These are phyloP conservation scores for Himalopsyche kuldschensis DNA, from an alignment of 2,888 invertebrate genomes.

Conservation along the genomic window DNA sequence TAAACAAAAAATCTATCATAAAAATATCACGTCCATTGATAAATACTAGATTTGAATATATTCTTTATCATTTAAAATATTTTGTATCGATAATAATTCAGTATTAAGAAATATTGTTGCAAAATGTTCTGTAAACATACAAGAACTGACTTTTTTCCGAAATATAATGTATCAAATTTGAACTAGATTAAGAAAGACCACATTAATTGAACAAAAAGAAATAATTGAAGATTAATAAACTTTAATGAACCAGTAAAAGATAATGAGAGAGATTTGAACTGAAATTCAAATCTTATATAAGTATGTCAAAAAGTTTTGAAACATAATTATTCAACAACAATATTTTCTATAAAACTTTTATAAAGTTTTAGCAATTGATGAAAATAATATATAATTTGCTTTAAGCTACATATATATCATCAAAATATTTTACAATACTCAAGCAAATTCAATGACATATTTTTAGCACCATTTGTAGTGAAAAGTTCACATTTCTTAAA, in stretches of 20 bases:
- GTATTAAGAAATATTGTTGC: too few species aligned
- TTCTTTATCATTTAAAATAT: background rate
- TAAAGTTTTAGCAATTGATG: background rate
- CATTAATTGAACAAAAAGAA: too few species aligned
- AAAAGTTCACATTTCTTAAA: background rate
- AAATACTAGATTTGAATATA: background rate
- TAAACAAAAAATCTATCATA: background rate
- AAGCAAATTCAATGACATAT: background rate
- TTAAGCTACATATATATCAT: background rate
- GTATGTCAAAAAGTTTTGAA: background rate
- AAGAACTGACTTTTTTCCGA: too few species aligned
- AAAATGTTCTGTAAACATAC: too few species aligned
- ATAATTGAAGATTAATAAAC: too few species aligned
- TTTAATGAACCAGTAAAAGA: too few species aligned
- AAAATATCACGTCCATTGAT: constrained; percentile 17
- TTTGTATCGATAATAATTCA: background rate
- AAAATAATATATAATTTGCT: background rate
- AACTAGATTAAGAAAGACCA: too few species aligned
- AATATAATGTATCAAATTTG: too few species aligned
- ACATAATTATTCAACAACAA: background rate
- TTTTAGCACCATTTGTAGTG: background rate
- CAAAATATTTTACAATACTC: background rate
- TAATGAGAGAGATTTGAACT: too few species aligned
- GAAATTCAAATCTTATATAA: too few species aligned
- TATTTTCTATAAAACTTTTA: too few species aligned